phyloP scores from a whole-genome alignment of 2,888 invertebrate genomes.

The Opisthograptis luteolata region DNA sequence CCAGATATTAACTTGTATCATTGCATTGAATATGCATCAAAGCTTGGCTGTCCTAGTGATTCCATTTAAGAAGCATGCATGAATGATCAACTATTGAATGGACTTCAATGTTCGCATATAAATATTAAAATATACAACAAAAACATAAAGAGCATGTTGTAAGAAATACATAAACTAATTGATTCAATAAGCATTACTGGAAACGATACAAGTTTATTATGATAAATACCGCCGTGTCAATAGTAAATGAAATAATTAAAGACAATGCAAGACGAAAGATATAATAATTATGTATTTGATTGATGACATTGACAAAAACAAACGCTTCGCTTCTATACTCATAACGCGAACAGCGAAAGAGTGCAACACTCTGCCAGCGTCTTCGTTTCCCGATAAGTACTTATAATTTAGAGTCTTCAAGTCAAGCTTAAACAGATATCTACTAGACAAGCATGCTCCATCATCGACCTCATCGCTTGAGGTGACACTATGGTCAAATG shows the following conservation, averaged over 20 bases:
- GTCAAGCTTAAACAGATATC: too few relatives aligned
- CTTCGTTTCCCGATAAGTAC: too few relatives aligned
- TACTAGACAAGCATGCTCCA: too few relatives aligned
- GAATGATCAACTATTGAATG: constrained; percentile 25
- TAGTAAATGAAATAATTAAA: constrained; percentile 20
- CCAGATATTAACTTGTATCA: constrained; percentile 1
- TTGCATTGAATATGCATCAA: constrained; percentile 5
- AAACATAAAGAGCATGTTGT: constrained; percentile 29
- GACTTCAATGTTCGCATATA: constrained; percentile 29
- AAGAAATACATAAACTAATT: constrained; percentile 34
- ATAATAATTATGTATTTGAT: too few relatives aligned
- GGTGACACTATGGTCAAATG: background rate
- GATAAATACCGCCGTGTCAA: constrained; percentile 13
- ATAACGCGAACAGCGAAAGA: too few relatives aligned
- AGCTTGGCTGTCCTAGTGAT: constrained; percentile 12
- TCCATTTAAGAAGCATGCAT: constrained; percentile 14
- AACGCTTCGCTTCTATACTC: too few relatives aligned
- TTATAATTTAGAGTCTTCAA: too few relatives aligned
- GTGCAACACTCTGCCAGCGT: too few relatives aligned
- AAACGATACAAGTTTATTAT: constrained; percentile 12
- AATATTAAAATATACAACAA: constrained; percentile 33
- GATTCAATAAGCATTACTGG: constrained; percentile 27
- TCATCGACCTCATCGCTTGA: too few relatives aligned
- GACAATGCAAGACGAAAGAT: too few relatives aligned
- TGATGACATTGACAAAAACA: too few relatives aligned